Evolutionary conservation across 2,888 invertebrate species (phyloP).

Genomic region (Exocentrus adspersus): DNA sequence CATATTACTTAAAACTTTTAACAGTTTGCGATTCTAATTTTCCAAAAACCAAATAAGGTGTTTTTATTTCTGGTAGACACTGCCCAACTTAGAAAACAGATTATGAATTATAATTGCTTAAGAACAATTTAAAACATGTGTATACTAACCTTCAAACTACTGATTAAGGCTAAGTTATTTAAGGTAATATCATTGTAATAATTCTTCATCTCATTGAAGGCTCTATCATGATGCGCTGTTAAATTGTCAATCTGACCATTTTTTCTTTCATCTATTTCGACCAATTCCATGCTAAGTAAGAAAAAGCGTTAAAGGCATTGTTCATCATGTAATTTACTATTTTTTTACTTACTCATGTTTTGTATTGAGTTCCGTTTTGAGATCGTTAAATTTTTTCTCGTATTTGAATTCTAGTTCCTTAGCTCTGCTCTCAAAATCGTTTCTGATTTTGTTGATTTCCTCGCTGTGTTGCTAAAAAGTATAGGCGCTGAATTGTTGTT

Average conservation of each 20-base stretch:
- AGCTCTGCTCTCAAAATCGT: constrained; percentile 74
- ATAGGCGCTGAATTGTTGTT: too few species aligned
- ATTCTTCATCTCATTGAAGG: constrained; percentile 89
- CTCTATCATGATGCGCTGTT: constrained; percentile 83
- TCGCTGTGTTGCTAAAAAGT: constrained; percentile 59
- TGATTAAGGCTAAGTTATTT: constrained; percentile 91
- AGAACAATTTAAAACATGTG: too few species aligned
- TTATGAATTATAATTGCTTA: too few species aligned
- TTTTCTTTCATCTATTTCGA: constrained; percentile 91
- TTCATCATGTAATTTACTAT: background rate
- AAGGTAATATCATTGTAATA: constrained; percentile 95
- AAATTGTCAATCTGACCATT: constrained; percentile 85
- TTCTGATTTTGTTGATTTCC: constrained; percentile 68
- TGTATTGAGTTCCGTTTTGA: constrained; percentile 77
- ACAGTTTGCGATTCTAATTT: too few species aligned
- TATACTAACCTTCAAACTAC: constrained; percentile 79
- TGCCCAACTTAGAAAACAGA: too few species aligned
- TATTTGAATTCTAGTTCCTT: constrained; percentile 76
- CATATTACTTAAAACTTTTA: too few species aligned
- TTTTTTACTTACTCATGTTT: constrained; percentile 66
- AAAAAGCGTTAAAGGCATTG: background rate
- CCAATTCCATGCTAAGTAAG: constrained; percentile 76
- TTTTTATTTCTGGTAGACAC: too few species aligned
- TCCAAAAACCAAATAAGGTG: too few species aligned
- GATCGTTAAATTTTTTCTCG: constrained; percentile 77